Evolutionary conservation across 1,140 invertebrate species (phyloP).

Genomic region (Drosophila bocki): DNA sequence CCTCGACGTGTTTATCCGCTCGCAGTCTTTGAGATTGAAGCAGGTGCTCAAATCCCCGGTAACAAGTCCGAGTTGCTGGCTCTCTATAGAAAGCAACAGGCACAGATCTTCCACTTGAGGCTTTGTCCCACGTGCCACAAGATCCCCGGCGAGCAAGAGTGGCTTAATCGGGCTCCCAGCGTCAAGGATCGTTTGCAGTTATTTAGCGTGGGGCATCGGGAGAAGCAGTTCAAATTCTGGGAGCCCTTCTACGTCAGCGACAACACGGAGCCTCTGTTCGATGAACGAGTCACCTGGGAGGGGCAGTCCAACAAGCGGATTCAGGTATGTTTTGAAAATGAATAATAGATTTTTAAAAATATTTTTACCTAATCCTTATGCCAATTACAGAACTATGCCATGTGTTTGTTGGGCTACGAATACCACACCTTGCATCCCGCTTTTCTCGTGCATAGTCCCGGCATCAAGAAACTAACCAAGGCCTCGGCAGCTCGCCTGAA

Average conservation of each 20-base stretch:
- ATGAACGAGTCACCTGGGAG: conserved; percentile 94
- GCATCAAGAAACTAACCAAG: conserved; percentile 64
- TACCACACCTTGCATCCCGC: conserved; percentile 82
- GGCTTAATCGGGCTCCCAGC: conserved; percentile 87
- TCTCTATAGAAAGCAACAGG: conserved; percentile 90
- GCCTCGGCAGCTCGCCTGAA: conserved; percentile 9
- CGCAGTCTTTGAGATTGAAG: conserved; percentile 72
- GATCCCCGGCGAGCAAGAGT: conserved; percentile 92
- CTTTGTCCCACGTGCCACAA: conserved; percentile 94
- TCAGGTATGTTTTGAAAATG: conserved; percentile 86
- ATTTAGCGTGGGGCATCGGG: conserved; percentile 92
- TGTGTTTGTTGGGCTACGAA: conserved; percentile 84
- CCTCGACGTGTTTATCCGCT: conserved; percentile 61
- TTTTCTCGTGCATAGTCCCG: conserved; percentile 83
- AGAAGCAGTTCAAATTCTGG: conserved; percentile 91
- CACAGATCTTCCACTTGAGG: conserved; percentile 95
- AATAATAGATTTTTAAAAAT: no score
- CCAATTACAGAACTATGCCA: conserved; percentile 72
- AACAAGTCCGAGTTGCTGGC: conserved; percentile 90
- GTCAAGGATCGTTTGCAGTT: conserved; percentile 89
- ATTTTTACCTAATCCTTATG: no score
- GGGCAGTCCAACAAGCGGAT: conserved; percentile 96
- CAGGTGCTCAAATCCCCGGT: conserved; percentile 86
- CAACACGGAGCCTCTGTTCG: conserved; percentile 93
- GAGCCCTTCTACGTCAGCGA: conserved; percentile 96